Evolutionary conservation across 2,888 invertebrate species (phyloP).

Genomic region (Thysanoteuthis rhombus): DNA sequence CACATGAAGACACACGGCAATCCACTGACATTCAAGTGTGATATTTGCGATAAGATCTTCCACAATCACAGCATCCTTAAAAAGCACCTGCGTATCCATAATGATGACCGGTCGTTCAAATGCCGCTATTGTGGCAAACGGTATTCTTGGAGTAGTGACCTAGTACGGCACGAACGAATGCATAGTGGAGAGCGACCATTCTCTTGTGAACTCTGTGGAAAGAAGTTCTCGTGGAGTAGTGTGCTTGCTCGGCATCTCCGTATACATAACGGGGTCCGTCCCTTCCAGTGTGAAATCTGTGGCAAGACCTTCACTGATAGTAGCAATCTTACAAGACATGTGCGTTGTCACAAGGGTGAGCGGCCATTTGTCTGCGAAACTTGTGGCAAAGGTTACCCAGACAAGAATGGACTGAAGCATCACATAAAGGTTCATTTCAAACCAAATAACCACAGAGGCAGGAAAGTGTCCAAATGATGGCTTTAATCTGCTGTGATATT

Average conservation of each 20-base stretch:
- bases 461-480: background rate
- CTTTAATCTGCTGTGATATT: background rate
- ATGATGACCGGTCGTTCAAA: background rate
- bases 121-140: conserved; percentile 1
- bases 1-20: background rate
- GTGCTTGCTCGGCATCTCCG: background rate
- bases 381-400: background rate
- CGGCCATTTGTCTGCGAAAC: background rate
- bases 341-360: background rate
- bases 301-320: conserved; percentile 1
- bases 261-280: conserved; percentile 14
- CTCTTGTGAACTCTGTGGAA: conserved; percentile 14
- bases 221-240: conserved; percentile 17
- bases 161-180: background rate
- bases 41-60: background rate
- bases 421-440: conserved; percentile 19
- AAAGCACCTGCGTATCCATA: background rate
- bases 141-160: background rate
- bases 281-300: conserved; percentile 24
- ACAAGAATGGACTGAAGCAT: background rate
- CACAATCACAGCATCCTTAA: background rate
- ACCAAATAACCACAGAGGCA: background rate
- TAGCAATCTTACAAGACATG: background rate
- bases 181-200: conserved; percentile 26
- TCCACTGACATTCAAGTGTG: background rate